Conservation (phyloP, 1,140 invertebrate genomes). For the Artemia franciscana region DNA sequence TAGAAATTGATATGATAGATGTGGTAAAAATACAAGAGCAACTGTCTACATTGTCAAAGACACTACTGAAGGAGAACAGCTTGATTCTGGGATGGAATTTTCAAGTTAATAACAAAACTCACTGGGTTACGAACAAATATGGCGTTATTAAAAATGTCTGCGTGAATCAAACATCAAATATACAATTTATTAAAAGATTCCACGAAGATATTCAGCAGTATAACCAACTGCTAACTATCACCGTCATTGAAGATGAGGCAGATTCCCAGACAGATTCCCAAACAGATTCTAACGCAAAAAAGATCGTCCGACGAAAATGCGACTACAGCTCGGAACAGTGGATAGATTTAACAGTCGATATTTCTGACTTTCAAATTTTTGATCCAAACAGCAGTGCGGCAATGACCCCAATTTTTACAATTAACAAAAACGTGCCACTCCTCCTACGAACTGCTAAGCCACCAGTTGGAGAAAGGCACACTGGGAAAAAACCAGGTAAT, state of each 20-base stretch:
- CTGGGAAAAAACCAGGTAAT: not conserved
- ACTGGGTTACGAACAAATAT: not conserved
- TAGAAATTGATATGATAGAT: not conserved
- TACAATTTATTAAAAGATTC: not conserved
- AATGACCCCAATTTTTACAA: not conserved
- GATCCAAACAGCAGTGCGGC: not conserved
- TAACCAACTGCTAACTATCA: not conserved
- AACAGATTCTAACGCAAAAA: too few species aligned
- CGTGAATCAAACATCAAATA: not conserved
- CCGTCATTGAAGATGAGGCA: not conserved
- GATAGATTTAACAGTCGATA: not conserved
- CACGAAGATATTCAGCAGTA: not conserved
- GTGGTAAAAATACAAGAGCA: not conserved
- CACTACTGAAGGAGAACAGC: not conserved
- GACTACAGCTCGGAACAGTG: not conserved
- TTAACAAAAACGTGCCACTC: not conserved
- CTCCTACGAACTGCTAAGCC: not conserved
- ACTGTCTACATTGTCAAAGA: not conserved
- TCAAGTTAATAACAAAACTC: not conserved
- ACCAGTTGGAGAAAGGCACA: not conserved
- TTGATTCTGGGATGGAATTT: not conserved
- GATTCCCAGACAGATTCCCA: not conserved
- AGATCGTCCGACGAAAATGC: not conserved
- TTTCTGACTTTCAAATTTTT: not conserved
- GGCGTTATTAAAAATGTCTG: not conserved